A percentile compares a stretch with the other conserved stretches of the same genome.
phyloP scores from a whole-genome alignment of 2,113 vertebrate genomes.

The Silurus meridionalis region DNA sequence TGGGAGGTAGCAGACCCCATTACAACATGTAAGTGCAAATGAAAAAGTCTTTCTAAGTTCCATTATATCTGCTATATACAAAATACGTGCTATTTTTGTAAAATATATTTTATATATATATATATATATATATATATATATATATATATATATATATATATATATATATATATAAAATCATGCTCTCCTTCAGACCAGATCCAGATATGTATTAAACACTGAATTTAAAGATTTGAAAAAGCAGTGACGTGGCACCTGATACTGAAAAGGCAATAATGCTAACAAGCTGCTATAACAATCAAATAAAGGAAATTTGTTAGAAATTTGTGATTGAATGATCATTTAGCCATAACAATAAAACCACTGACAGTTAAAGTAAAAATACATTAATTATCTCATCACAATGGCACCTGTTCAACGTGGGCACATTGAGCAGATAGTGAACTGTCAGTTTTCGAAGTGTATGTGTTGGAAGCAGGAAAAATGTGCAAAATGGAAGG shows the following conservation, averaged over 20 bases:
- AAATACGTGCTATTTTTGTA: neutral
- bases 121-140: too few relatives aligned
- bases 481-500: too few relatives aligned
- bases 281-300: neutral
- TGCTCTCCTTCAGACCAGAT: neutral
- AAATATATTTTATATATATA: neutral
- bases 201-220: neutral
- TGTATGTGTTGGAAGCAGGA: too few relatives aligned
- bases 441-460: too few relatives aligned
- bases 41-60: neutral
- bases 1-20: neutral
- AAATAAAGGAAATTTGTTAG: neutral
- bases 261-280: neutral
- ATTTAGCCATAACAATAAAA: too few relatives aligned
- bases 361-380: too few relatives aligned
- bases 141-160: too few relatives aligned
- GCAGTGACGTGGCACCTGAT: neutral
- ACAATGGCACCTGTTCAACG: too few relatives aligned
- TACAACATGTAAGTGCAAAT: neutral
- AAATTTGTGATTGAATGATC: neutral
- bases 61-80: neutral
- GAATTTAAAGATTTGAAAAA: neutral
- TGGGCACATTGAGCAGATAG: too few relatives aligned
- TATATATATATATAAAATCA: too few relatives aligned
- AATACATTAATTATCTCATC: too few relatives aligned